Evolutionary conservation across 2,888 invertebrate genomes (phyloP).

Genomic region (Heliothis peltigera): DNA sequence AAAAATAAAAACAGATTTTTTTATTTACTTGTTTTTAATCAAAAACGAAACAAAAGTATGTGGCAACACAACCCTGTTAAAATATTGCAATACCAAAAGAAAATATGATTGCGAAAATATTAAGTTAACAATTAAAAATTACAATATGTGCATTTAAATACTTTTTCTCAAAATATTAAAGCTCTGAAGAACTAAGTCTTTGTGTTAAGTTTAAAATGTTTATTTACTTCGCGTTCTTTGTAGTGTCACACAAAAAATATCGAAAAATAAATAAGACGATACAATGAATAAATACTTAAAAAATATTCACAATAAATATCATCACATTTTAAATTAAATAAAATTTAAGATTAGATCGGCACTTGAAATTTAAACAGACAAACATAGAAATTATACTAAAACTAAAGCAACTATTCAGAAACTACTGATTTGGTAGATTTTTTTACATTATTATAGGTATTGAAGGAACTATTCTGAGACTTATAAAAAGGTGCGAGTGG

Average conservation of each 20-base stretch:
- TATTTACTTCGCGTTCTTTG: not conserved
- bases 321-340: slow-evolving; percentile 10
- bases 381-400: not conserved
- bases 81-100: slow-evolving; percentile 1
- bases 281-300: slow-evolving; percentile 48
- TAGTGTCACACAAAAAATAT: slow-evolving; percentile 9
- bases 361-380: not conserved
- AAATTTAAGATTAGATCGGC: not conserved
- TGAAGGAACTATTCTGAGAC: too few relatives aligned
- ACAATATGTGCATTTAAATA: not conserved
- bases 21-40: slow-evolving; percentile 42
- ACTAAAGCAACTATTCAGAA: not conserved
- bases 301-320: slow-evolving; percentile 5
- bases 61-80: slow-evolving; percentile 36
- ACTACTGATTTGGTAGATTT: too few relatives aligned
- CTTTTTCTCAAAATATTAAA: slow-evolving; percentile 19
- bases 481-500: too few relatives aligned
- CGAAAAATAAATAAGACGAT: slow-evolving; percentile 49
- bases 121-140: slow-evolving; percentile 13
- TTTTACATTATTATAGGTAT: too few relatives aligned
- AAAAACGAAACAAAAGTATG: slow-evolving; percentile 42
- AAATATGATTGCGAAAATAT: slow-evolving; percentile 17
- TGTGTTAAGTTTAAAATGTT: not conserved
- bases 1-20: slow-evolving; percentile 15
- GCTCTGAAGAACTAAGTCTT: not conserved